Conservation (phyloP, 2,888 invertebrate genomes). For the Lampropteryx suffumata region DNA sequence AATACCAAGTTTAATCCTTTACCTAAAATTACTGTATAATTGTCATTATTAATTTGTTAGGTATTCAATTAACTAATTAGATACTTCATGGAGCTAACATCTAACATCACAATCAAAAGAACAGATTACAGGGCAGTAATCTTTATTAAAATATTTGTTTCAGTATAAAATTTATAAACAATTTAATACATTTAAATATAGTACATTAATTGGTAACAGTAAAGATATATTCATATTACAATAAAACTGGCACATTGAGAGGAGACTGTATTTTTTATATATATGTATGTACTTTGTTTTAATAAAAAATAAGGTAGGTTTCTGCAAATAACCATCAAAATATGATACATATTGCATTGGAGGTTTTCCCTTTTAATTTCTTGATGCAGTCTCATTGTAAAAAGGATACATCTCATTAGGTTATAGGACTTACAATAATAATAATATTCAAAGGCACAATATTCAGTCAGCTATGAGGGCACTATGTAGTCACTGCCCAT, state of each 20-base stretch:
- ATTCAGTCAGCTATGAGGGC: conserved; percentile 51
- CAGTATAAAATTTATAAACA: conserved; percentile 64
- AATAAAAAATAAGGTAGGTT: too few relatives aligned
- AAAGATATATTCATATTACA: conserved; percentile 20
- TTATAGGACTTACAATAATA: conserved; percentile 38
- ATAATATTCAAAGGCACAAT: conserved; percentile 53
- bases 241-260: conserved; percentile 11
- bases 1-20: conserved; percentile 7
- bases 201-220: conserved; percentile 27
- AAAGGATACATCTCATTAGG: conserved; percentile 35
- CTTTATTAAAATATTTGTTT: conserved; percentile 58
- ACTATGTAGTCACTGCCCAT: conserved; percentile 79
- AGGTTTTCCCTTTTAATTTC: not conserved
- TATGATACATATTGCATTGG: too few relatives aligned
- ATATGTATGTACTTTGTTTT: too few relatives aligned
- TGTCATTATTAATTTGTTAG: not conserved
- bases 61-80: too few relatives aligned
- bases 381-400: conserved; percentile 17
- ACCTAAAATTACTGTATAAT: not conserved
- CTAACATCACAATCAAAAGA: too few relatives aligned
- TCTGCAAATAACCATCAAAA: too few relatives aligned
- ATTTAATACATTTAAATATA: conserved; percentile 42
- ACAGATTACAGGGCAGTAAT: conserved; percentile 47
- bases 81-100: too few relatives aligned
- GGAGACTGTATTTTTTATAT: not conserved